These are phyloP conservation scores for Ericerus pela DNA, from an alignment of 1,140 invertebrate species.

Conservation along the genomic window DNA sequence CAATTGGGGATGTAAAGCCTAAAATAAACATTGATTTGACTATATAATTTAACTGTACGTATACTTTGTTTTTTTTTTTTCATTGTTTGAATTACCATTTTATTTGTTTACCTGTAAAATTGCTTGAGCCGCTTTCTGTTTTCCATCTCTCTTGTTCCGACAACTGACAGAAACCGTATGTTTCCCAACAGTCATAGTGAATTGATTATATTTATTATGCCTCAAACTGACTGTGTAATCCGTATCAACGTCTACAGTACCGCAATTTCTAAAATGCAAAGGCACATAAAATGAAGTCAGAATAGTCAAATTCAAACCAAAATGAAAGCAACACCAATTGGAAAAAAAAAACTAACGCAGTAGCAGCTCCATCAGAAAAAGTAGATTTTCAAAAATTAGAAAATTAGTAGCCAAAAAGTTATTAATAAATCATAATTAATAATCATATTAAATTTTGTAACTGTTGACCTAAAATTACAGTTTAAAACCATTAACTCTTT, in stretches of 20 bases:
- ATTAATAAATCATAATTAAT: too few species aligned
- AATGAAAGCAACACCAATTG: too few species aligned
- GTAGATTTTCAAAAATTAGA: too few species aligned
- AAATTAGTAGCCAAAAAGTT: too few species aligned
- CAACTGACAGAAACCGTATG: slow-evolving; percentile 76
- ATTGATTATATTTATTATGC: slow-evolving; percentile 85
- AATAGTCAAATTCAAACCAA: too few species aligned
- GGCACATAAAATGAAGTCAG: too few species aligned
- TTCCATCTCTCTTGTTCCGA: slow-evolving; percentile 94
- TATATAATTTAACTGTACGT: too few species aligned
- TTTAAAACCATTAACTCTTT: too few species aligned
- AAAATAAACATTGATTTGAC: too few species aligned
- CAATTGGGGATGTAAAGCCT: slow-evolving; percentile 69
- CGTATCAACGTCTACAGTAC: slow-evolving; percentile 73
- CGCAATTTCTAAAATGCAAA: slow-evolving; percentile 54
- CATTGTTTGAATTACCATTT: neutral
- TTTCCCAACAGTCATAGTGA: slow-evolving; percentile 86
- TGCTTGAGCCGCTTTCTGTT: slow-evolving; percentile 88
- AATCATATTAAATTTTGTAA: slow-evolving; percentile 13
- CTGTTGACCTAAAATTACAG: neutral
- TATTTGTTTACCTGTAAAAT: slow-evolving; percentile 53
- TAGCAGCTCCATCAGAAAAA: too few species aligned
- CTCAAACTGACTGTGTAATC: slow-evolving; percentile 74
- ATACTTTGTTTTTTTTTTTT: neutral
- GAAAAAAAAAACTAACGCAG: too few species aligned